Evolutionary conservation across 1,140 invertebrate genomes (phyloP), one percentile per base, ranked within the genome.

Genomic region (Bombus vancouverensis): DNA sequence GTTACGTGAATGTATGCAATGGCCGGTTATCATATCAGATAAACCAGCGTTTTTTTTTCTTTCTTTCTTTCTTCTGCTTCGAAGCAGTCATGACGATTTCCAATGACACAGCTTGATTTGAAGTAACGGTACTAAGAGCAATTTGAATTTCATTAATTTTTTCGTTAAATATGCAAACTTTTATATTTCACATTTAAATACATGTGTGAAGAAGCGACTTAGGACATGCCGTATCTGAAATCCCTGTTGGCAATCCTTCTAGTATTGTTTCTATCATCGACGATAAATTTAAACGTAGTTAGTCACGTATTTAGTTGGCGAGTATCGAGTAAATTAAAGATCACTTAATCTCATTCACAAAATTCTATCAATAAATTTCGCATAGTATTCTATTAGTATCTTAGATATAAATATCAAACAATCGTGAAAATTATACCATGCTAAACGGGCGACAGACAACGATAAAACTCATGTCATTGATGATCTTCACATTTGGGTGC

Each of bases 151-250:
- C 32, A 66, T 8, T 34, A 13, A 65, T 62, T 62, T n/a, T 62
- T 62, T 13, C 22, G 32, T 28, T 25, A 18, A 9, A 75, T 15
- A 12, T 65, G 4, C n/a, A 13, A 65, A 65, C 1, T 32, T 66
- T 28, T 72, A 13, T 15, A 28, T 22, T 10, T 53, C 3, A 47
- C 34, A 42, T 65, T 10, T 39, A 18, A n/a, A 62, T 4, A 25
- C 83, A 72, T 80, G 68, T 12, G 18, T 47, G 80, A 82, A 83
- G 80, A 86, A 82, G 25, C 32, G 47, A 39, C 12, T 62, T 86
- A 68, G 73, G 47, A 68, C 39, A 66, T 3, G 37, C 57, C 15
- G 72, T 86, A 86, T 68, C 68, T 72, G 70, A 78, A 65, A 74
- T 71, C 32, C 68, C 68, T 6, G 53, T 80, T 85, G 83, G 18